Conservation (phyloP, 2,113 vertebrate species). For the Orcinus orca region DNA sequence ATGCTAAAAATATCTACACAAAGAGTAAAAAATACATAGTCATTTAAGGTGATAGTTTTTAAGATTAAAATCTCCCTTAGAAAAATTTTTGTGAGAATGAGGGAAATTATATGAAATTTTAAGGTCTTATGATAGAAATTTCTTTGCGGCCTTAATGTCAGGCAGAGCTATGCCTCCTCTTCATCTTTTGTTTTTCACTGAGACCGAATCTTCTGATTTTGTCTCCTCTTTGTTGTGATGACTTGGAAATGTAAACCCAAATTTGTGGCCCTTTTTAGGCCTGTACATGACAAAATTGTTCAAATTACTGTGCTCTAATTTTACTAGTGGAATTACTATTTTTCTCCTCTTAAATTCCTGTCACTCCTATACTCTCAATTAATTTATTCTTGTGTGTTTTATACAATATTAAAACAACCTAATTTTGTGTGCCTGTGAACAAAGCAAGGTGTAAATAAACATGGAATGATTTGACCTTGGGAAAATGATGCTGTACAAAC, state of each 20-base stretch:
- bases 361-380: not conserved
- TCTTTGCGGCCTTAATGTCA: not conserved
- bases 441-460: not conserved
- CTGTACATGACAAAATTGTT: not conserved
- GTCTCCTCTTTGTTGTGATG: not conserved
- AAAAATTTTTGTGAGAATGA: slow-evolving; percentile 6
- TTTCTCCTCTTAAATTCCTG: not conserved
- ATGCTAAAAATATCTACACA: not conserved
- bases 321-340: not conserved
- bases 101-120: not conserved
- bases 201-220: not conserved
- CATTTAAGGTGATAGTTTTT: not conserved
- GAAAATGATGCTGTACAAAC: not conserved
- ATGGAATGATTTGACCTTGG: not conserved
- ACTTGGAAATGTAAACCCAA: not conserved
- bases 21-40: not conserved
- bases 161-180: not conserved
- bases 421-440: not conserved
- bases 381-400: slow-evolving; percentile 22
- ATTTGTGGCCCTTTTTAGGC: not conserved
- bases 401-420: not conserved
- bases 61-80: not conserved
- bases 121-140: not conserved
- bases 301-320: not conserved
- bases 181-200: not conserved